phyloP scores from a whole-genome alignment of 2,888 invertebrate species.

The Lithophane leautieri region DNA sequence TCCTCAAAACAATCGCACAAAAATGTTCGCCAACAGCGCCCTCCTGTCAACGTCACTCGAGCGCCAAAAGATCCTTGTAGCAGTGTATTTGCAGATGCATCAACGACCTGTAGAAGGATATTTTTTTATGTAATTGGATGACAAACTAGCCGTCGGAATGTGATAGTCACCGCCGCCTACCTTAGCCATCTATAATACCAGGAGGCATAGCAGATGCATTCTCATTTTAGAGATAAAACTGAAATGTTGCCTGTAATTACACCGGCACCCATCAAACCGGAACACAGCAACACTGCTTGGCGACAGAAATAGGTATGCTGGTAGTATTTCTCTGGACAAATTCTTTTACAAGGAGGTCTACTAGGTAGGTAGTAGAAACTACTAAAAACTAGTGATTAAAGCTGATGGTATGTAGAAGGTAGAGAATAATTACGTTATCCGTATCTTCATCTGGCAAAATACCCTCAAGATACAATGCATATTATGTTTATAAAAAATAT shows the following conservation, averaged over 20 bases:
- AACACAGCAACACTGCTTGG: background rate
- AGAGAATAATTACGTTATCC: constrained; percentile 10
- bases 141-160: background rate
- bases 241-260: constrained; percentile 12
- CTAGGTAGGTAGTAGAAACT: background rate
- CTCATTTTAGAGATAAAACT: constrained; percentile 21
- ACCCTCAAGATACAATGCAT: background rate
- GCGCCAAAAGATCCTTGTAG: background rate
- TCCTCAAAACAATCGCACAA: background rate
- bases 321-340: background rate
- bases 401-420: background rate
- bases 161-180: background rate
- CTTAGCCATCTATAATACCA: background rate
- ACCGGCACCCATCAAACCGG: background rate
- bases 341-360: background rate
- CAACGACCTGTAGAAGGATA: background rate
- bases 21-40: background rate
- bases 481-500: background rate
- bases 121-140: background rate
- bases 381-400: background rate
- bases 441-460: background rate
- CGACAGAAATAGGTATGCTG: background rate
- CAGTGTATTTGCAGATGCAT: background rate
- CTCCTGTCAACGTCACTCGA: background rate
- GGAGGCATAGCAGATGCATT: background rate